phyloP scores from a whole-genome alignment of 2,888 invertebrate genomes.

The Selenia dentaria region DNA sequence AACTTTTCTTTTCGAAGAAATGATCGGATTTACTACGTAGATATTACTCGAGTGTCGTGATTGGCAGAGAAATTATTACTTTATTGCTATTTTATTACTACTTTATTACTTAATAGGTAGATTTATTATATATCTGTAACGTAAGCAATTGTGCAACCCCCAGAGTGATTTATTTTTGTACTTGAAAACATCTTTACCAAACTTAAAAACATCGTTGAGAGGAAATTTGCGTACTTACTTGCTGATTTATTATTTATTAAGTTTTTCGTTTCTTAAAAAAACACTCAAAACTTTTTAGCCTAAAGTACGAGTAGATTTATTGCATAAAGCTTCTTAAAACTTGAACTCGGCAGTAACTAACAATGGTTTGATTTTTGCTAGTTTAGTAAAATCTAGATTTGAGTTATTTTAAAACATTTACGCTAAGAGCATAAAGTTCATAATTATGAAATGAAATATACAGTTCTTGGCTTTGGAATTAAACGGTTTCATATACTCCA shows the following conservation, averaged over 20 bases:
- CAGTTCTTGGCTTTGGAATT: too few relatives aligned
- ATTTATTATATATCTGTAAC: too few relatives aligned
- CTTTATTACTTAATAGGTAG: too few relatives aligned
- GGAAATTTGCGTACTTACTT: slow-evolving; percentile 50
- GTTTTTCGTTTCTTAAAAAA: slow-evolving; percentile 50
- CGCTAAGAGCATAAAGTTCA: too few relatives aligned
- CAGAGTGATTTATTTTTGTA: slow-evolving; percentile 69
- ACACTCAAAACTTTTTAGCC: slow-evolving; percentile 44
- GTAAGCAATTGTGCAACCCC: slow-evolving; percentile 65
- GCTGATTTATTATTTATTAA: slow-evolving; percentile 61
- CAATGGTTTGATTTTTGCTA: too few relatives aligned
- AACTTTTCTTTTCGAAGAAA: slow-evolving; percentile 67
- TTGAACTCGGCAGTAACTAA: slow-evolving; percentile 1
- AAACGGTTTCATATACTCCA: too few relatives aligned
- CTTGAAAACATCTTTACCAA: slow-evolving; percentile 57
- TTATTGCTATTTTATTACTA: too few relatives aligned
- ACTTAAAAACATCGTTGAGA: slow-evolving; percentile 61
- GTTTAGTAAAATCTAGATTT: too few relatives aligned
- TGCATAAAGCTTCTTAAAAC: slow-evolving; percentile 25
- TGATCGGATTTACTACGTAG: slow-evolving; percentile 65
- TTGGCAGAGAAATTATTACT: too few relatives aligned
- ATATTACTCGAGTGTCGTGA: slow-evolving; percentile 76
- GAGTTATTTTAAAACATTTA: too few relatives aligned
- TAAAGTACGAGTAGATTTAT: slow-evolving; percentile 44
- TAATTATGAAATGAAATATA: too few relatives aligned